Evolutionary conservation across 2,797 vertebrate genomes (phyloP), one percentile per base, ranked within the genome.

Genomic region (Pseudochaenichthys georgianus): DNA sequence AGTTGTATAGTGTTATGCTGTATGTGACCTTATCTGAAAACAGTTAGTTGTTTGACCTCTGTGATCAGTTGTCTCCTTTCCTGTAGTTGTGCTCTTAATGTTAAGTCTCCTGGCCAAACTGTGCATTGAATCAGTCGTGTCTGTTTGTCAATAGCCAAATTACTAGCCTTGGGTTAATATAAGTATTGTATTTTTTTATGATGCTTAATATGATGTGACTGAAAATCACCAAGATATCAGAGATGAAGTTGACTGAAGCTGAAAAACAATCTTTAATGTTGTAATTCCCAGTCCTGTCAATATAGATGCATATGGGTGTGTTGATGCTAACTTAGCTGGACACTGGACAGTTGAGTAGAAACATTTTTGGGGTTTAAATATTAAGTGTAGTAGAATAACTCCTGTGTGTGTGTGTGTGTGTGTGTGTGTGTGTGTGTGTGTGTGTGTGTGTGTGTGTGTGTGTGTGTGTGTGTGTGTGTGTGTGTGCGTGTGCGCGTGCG

Each of bases 201-300:
- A 59, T 42, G 57, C 23, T 62, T 28, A 17, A 19, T 75, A 62
- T 16, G 6, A 83, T 67, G 76, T 75, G 80, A 89, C 67, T 75
- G 73, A 86, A 79, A 64, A 61, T 23, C 61, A 75, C 65, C 75
- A 75, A 73, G 74, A 70, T 48, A 57, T 52, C 19, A 4, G 42
- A 70, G 28, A 23, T 65, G 23, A 41, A 41, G 71, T 80, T 66
- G 73, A 74, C 76, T 75, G 75, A 83, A 83, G 57, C 76, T 70
- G 51, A 81, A 84, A 75, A 11, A 48, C 17, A 21, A 21, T 50
- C 57, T 63, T 82, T 68, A 75, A 53, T 75, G 80, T 72, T 57
- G 71, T 76, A 46, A 61, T 15, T 73, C 61, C n/a, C 28, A 17
- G 55, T 72, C 65, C 46, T 69, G 61, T 54, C 51, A 69, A 46